A percentile compares a stretch with the other conserved stretches of the same genome.
Conservation (phyloP, 2,797 vertebrate species). For the Aldrovandia affinis region DNA sequence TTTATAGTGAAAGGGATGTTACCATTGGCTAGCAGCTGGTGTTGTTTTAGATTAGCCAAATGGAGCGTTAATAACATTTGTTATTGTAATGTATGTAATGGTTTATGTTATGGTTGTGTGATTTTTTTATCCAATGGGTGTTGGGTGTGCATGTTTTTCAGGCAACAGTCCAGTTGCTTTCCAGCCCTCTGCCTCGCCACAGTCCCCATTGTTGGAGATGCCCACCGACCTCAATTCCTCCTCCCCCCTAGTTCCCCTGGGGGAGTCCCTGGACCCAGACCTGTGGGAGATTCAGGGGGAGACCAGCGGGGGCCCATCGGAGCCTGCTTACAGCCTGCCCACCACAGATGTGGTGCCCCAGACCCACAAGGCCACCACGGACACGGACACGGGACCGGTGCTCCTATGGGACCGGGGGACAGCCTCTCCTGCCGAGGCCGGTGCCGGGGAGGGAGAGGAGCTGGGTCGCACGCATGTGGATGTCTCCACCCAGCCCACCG, state of each 20-base stretch:
- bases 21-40: too few species aligned
- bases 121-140: neutral
- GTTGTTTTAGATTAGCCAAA: too few species aligned
- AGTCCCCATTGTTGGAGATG: slow-evolving; percentile 35
- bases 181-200: slow-evolving; percentile 40
- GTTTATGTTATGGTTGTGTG: neutral
- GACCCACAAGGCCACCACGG: slow-evolving; percentile 29
- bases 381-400: neutral
- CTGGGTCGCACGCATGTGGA: slow-evolving; percentile 50
- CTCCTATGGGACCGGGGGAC: slow-evolving; percentile 24
- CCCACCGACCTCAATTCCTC: slow-evolving; percentile 40
- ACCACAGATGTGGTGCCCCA: slow-evolving; percentile 24
- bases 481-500: slow-evolving; percentile 46
- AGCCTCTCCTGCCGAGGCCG: too few species aligned
- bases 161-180: slow-evolving; percentile 41
- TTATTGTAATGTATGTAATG: too few species aligned
- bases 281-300: slow-evolving; percentile 52
- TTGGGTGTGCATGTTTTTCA: slow-evolving; percentile 28
- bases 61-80: too few species aligned
- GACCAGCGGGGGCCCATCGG: slow-evolving; percentile 46
- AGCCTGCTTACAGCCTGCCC: slow-evolving; percentile 27
- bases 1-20: too few species aligned
- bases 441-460: slow-evolving; percentile 19
- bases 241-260: slow-evolving; percentile 13
- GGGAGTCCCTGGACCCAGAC: slow-evolving; percentile 41